Evolutionary conservation across 1,140 invertebrate genomes (phyloP).

Genomic region (Carposina sasakii): DNA sequence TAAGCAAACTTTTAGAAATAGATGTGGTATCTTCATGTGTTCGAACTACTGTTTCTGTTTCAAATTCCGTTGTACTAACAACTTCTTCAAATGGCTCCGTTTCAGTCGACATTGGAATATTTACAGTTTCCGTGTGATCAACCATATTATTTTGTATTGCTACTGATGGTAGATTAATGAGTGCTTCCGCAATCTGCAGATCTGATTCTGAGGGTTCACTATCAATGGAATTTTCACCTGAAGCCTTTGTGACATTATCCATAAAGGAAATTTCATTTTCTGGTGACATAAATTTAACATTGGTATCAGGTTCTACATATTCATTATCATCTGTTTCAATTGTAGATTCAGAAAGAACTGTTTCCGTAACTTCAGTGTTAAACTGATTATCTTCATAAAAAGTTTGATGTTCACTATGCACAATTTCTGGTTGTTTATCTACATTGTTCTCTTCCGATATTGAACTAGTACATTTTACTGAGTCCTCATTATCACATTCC

Average conservation of each 20-base stretch:
- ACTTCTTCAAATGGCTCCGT: conserved; percentile 6
- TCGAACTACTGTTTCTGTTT: conserved; percentile 21
- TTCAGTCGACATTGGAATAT: conserved; percentile 17
- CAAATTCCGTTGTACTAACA: neutral
- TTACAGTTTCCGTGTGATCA: conserved; percentile 24
- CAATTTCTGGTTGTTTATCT: too few relatives aligned
- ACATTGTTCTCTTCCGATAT: too few relatives aligned
- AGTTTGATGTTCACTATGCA: too few relatives aligned
- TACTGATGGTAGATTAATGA: conserved; percentile 62
- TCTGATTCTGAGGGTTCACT: conserved; percentile 57
- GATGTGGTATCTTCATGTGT: too few relatives aligned
- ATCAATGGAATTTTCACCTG: conserved; percentile 23
- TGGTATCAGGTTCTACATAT: neutral
- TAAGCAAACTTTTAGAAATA: too few relatives aligned
- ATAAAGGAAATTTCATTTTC: neutral
- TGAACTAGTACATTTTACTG: too few relatives aligned
- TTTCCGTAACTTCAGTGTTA: neutral
- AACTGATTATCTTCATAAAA: conserved; percentile 6
- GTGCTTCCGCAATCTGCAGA: conserved; percentile 63
- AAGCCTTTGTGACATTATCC: neutral
- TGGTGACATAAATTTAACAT: neutral
- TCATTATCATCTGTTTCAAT: conserved; percentile 10
- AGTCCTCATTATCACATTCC: too few relatives aligned
- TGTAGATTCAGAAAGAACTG: neutral
- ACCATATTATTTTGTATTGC: conserved; percentile 44